These are phyloP conservation scores for Sciurus carolinensis DNA, from an alignment of 2,797 vertebrate species.

Conservation along the genomic window DNA sequence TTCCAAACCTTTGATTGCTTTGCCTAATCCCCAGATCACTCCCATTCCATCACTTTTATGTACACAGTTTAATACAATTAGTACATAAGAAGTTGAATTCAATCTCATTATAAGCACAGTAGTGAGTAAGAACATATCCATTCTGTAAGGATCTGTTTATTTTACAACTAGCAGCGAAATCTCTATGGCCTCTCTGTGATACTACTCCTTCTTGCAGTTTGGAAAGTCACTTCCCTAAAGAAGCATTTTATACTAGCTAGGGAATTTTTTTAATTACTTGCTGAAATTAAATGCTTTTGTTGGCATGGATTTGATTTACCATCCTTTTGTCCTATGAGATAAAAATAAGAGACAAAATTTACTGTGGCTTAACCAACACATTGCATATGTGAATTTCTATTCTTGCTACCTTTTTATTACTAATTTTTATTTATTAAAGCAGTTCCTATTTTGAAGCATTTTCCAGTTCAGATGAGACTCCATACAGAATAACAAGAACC, in stretches of 20 bases:
- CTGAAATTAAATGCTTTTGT: slow-evolving; percentile 76
- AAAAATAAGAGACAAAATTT: slow-evolving; percentile 64
- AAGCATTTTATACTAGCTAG: slow-evolving; percentile 57
- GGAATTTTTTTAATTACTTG: slow-evolving; percentile 73
- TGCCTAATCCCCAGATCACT: slow-evolving; percentile 60
- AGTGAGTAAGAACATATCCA: slow-evolving; percentile 8
- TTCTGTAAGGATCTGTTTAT: slow-evolving; percentile 55
- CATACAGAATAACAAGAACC: background rate
- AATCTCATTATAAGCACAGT: slow-evolving; percentile 72
- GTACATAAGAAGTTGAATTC: slow-evolving; percentile 43
- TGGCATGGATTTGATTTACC: slow-evolving; percentile 70
- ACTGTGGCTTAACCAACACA: background rate
- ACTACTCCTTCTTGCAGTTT: slow-evolving; percentile 44
- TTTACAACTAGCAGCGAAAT: slow-evolving; percentile 49
- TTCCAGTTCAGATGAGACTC: background rate
- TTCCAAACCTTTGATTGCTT: slow-evolving; percentile 60
- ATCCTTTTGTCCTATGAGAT: slow-evolving; percentile 47
- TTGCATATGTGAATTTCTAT: background rate
- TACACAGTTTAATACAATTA: slow-evolving; percentile 61
- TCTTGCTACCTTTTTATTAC: background rate
- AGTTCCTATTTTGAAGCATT: background rate
- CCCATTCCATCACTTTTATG: slow-evolving; percentile 68
- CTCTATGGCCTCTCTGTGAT: slow-evolving; percentile 42
- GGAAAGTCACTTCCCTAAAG: slow-evolving; percentile 64
- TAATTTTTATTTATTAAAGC: slow-evolving; percentile 38